Base-by-base conservation (phyloP, 2,888 invertebrate genomes). In the Tipula unca region DNA sequence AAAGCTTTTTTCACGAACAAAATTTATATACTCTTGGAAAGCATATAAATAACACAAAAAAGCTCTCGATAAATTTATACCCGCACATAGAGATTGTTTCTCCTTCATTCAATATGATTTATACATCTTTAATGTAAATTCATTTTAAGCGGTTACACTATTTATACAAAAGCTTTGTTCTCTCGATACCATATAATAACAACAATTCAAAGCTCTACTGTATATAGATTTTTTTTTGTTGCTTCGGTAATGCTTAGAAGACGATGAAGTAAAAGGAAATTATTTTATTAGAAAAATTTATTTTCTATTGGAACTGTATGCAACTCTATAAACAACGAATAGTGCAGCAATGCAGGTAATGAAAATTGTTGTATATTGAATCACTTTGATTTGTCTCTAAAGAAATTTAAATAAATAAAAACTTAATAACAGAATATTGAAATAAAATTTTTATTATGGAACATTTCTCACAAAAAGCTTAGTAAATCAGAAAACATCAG, bases 61-160 rank as follows among this genome's bases (percentile, higher is more conserved):
- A 69, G 69, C 69, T 69, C 69, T 25, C 5, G 13, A 10, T 48
- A 48, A 3, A 13, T 3, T 3, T 48, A 69, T 69, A 69, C 20
- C 25, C 69, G 10, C 69, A 69, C 25, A 69, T 8, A 25, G 69
- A 25, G 69, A 69, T 10, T 25, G 10, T 13, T 69, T 10, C 25
- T 69, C 10, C 69, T 25, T 25, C 69, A 25, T 25, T 69, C 69
- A 69, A 69, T 69, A 69, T 69, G 69, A 69, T 69, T 69, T 69
- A 69, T 69, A 69, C 69, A 69, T 69, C 69, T 69, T 69, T 69
- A 69, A 69, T 69, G 69, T 69, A 69, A 69, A 69, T 69, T 69
- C 69, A 69, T 69, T 69, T 69, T 69, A 69, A 25, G 69, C 69
- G 69, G 69, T 69, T 69, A 69, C 69, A 69, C 25, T 25, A 69